Base-by-base conservation (phyloP, 2,888 invertebrate genomes). In the Andrena bucephala region DNA sequence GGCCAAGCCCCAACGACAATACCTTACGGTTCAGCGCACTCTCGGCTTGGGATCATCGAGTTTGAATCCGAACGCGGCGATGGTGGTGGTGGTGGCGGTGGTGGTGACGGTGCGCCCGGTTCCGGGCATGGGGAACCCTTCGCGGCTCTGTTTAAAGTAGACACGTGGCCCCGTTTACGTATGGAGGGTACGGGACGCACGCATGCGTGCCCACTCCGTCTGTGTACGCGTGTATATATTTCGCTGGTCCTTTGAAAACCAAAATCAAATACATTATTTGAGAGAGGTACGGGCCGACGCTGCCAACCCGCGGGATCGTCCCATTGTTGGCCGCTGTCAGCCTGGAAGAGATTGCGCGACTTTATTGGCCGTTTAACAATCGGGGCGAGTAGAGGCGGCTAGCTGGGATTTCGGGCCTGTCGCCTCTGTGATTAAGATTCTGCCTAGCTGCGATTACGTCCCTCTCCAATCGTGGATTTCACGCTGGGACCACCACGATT, bases 151-250 rank as follows among this genome's bases (percentile, higher is more conserved):
- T 93, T 93, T 93, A 92, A 93, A 93, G 91, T 91, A 90, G 92
- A 89, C 93, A 93, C 93, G 93, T 93, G 93, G 91, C 92, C 80
- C 82, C 91, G 92, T 93, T 93, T 93, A 93, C 90, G 90, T 91
- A 89, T 88, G 73, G 81, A 81, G 81, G 72, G 81, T 81, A 67
- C 48, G 57, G 36, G 72, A 71, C 54, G 81, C 80, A 68, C 67
- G 81, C 81, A 67, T 73, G 57, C 67, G 6, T 13, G 16, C 33
- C 65, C 36, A 87, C 88, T 76, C 73, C 89, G 90, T 90, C 33
- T 85, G 90, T 89, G 88, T 82, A 33, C 29, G 66, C 57, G 60
- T 65, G 68, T 74, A 66, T 65, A 72, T 69, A 57, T 76, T 54
- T 71, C 78, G 59, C 70, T 69, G 75, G 88, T 90, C 89, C 92